phyloP scores from a whole-genome alignment of 2,888 invertebrate genomes.

The Chrysina gloriosa region DNA sequence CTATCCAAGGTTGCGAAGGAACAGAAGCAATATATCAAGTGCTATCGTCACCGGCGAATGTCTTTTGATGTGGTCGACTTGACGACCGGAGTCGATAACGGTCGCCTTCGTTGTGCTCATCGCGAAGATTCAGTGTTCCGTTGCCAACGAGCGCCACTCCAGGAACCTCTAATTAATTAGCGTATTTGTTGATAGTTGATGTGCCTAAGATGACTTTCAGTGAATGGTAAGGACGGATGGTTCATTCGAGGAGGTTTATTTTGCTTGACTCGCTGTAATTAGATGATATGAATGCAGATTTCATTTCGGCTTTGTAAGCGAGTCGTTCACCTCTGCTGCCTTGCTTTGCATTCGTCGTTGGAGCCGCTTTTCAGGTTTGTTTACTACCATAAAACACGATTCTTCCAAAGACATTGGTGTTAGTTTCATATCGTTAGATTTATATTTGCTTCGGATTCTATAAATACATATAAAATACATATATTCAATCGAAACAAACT shows the following conservation, averaged over 20 bases:
- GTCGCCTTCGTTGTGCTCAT: conserved; percentile 12
- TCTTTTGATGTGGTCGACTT: conserved; percentile 37
- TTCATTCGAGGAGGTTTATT: conserved; percentile 8
- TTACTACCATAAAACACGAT: too few relatives aligned
- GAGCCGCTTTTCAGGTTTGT: too few relatives aligned
- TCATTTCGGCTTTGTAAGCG: not conserved
- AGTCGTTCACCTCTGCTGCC: not conserved
- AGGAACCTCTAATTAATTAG: conserved; percentile 32
- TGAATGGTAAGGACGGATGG: not conserved
- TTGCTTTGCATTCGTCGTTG: not conserved
- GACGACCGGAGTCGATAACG: conserved; percentile 19
- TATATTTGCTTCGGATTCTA: too few relatives aligned
- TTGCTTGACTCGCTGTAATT: conserved; percentile 1
- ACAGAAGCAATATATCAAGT: conserved; percentile 25
- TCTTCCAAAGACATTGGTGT: too few relatives aligned
- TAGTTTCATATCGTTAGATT: too few relatives aligned
- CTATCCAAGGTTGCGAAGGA: not conserved
- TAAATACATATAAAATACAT: too few relatives aligned
- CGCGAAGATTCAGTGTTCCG: conserved; percentile 7
- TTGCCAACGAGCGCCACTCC: not conserved
- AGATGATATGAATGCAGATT: not conserved
- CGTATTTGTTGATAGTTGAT: conserved; percentile 30
- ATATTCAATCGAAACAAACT: too few relatives aligned
- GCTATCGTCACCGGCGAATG: conserved; percentile 14
- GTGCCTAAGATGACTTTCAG: conserved; percentile 26